These are phyloP conservation scores for Calliphora vomitoria DNA, from an alignment of 2,888 invertebrate species.

Conservation along the genomic window DNA sequence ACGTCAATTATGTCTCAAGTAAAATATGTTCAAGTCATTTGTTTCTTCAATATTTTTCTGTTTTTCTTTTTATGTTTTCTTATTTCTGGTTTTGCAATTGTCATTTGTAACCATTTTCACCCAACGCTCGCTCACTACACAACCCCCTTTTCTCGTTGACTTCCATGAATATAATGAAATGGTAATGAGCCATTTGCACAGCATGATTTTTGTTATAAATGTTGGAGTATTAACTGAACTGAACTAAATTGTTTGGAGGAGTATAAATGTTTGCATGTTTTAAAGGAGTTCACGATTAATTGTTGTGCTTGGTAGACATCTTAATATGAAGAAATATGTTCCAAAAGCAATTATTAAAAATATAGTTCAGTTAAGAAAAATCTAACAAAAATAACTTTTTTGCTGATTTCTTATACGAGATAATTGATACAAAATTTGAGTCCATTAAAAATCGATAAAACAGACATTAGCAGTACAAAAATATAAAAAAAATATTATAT, in stretches of 20 bases:
- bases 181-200: constrained; percentile 73
- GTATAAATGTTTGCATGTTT: constrained; percentile 57
- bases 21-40: constrained; percentile 65
- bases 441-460: too few relatives aligned
- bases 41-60: constrained; percentile 33
- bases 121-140: neutral
- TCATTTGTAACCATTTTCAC: constrained; percentile 61
- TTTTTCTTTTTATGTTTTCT: neutral
- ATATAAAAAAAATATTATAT: too few relatives aligned
- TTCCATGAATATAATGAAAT: constrained; percentile 58
- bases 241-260: constrained; percentile 25
- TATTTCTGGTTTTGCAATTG: constrained; percentile 42
- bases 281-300: constrained; percentile 63
- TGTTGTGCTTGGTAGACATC: constrained; percentile 52
- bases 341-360: neutral
- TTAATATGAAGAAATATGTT: constrained; percentile 36
- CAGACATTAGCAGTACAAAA: too few relatives aligned
- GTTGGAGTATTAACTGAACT: constrained; percentile 14
- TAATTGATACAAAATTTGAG: too few relatives aligned
- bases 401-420: too few relatives aligned
- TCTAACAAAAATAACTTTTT: too few relatives aligned
- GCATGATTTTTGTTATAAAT: constrained; percentile 61
- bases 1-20: constrained; percentile 45
- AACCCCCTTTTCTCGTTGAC: neutral
- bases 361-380: neutral